A percentile compares a stretch with the other conserved stretches of the same genome.
phyloP scores from a whole-genome alignment of 2,113 vertebrate species.

The Brienomyrus longianalis region DNA sequence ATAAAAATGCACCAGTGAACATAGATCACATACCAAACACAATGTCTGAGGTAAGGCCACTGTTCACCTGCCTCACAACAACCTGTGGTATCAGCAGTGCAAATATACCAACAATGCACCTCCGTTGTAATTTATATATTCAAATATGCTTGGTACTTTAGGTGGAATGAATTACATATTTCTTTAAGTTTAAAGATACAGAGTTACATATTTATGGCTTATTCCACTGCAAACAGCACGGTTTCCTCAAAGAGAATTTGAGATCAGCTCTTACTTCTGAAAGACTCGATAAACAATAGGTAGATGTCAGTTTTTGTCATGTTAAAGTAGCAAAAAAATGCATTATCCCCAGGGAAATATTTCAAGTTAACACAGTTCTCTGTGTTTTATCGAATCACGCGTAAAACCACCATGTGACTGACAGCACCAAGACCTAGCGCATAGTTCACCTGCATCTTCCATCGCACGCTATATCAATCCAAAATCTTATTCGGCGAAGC shows the following conservation, averaged over 20 bases:
- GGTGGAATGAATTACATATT: neutral
- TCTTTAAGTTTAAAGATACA: neutral
- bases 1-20: neutral
- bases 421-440: neutral
- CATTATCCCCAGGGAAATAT: neutral
- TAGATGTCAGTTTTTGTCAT: neutral
- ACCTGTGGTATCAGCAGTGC: neutral
- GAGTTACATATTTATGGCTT: neutral
- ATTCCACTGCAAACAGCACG: neutral
- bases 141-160: neutral
- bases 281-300: neutral
- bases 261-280: neutral
- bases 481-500: neutral
- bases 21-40: neutral
- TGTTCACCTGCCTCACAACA: neutral
- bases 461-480: neutral
- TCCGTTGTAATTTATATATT: neutral
- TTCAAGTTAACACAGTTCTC: conserved; percentile 2
- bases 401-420: neutral
- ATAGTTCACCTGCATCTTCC: neutral
- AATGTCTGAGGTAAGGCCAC: neutral
- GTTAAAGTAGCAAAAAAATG: neutral
- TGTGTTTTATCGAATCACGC: neutral
- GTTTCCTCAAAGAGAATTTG: neutral
- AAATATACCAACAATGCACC: neutral